Percentiles rank a stretch among this genome's conserved stretches.
phyloP scores from a whole-genome alignment of 2,888 invertebrate species.

The Parnassius apollo region DNA sequence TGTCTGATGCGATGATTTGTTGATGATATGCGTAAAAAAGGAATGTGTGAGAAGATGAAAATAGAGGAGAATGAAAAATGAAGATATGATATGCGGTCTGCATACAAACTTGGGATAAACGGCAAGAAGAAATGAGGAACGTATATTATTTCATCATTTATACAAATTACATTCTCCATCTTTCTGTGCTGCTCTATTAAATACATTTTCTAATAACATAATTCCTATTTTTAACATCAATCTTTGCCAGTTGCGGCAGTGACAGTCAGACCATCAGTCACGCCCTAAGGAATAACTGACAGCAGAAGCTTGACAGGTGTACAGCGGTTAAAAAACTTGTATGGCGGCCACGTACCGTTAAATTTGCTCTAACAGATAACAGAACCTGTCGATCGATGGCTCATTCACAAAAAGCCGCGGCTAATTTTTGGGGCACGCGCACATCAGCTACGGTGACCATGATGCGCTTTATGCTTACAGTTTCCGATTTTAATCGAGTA shows the following conservation, averaged over 20 bases:
- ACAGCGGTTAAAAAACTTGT: constrained; percentile 44
- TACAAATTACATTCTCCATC: too few relatives aligned
- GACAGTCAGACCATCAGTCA: constrained; percentile 10
- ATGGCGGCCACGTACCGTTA: constrained; percentile 62
- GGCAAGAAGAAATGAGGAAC: too few relatives aligned
- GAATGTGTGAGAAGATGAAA: too few relatives aligned
- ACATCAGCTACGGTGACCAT: constrained; percentile 51
- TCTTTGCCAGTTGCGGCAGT: not conserved
- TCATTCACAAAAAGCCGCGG: constrained; percentile 72
- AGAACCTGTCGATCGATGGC: constrained; percentile 57
- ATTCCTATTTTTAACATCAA: too few relatives aligned
- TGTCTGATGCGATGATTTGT: too few relatives aligned
- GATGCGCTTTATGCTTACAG: constrained; percentile 6
- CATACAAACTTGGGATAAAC: too few relatives aligned
- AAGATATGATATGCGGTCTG: too few relatives aligned
- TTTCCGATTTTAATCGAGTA: constrained; percentile 19
- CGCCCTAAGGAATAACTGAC: constrained; percentile 28
- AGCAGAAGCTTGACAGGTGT: constrained; percentile 44
- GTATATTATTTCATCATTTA: too few relatives aligned
- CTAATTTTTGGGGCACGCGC: constrained; percentile 64
- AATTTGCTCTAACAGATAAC: constrained; percentile 65
- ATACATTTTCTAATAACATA: too few relatives aligned
- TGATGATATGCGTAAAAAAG: too few relatives aligned
- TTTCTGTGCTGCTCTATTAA: too few relatives aligned
- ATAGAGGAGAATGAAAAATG: too few relatives aligned